These are phyloP conservation scores for Bugulina stolonifera DNA, from an alignment of 2,888 invertebrate genomes.

Conservation along the genomic window DNA sequence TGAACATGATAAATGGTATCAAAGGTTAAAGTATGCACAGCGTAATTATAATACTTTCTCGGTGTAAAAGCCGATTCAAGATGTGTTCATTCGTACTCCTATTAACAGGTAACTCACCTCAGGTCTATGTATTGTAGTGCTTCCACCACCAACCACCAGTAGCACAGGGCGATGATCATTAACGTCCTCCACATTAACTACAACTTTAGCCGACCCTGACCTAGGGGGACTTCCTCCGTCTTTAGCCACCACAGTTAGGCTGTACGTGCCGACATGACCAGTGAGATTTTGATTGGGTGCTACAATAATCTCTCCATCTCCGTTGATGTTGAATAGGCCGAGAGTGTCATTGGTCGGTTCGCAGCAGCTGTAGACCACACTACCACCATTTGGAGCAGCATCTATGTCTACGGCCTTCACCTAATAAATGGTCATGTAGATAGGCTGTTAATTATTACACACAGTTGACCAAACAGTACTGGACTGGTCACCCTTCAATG, in stretches of 20 bases:
- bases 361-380: background rate
- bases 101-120: too few species aligned
- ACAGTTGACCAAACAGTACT: too few species aligned
- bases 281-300: background rate
- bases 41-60: too few species aligned
- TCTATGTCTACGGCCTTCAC: constrained; percentile 4
- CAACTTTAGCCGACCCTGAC: background rate
- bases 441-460: too few species aligned
- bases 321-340: background rate
- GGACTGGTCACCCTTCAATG: too few species aligned
- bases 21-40: too few species aligned
- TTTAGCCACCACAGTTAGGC: background rate
- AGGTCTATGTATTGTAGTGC: background rate
- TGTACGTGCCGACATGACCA: background rate
- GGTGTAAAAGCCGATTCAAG: too few species aligned
- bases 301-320: background rate
- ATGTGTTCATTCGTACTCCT: too few species aligned
- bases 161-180: constrained; percentile 7
- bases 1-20: too few species aligned
- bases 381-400: background rate
- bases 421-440: constrained; percentile 8
- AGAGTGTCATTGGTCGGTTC: background rate
- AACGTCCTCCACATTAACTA: background rate
- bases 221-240: background rate
- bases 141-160: background rate